Conservation (phyloP, 35 echinoderm and acorn worm genomes). For the Ptychodera flava region DNA sequence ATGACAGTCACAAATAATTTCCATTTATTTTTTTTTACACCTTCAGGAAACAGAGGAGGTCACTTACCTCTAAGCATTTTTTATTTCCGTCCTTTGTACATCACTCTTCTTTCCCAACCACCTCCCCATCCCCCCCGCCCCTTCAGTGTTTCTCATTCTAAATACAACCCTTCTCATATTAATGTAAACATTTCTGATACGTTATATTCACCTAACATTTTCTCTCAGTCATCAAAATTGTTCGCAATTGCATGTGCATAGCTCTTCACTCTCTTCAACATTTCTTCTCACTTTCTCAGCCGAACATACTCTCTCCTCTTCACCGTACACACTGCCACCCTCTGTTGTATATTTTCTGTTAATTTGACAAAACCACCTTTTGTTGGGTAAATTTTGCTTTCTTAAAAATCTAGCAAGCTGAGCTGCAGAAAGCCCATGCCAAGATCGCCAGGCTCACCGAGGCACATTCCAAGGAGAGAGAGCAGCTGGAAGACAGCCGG, state of each 20-base stretch:
- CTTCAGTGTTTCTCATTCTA: too few relatives aligned
- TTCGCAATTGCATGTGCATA: too few relatives aligned
- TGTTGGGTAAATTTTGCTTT: constrained; percentile 21
- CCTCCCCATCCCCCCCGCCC: too few relatives aligned
- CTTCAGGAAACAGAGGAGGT: constrained; percentile 2
- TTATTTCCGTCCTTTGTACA: background rate
- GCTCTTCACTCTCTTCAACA: too few relatives aligned
- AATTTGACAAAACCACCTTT: background rate
- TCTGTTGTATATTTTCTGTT: background rate
- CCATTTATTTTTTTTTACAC: background rate
- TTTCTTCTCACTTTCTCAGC: too few relatives aligned
- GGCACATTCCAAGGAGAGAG: constrained; percentile 42
- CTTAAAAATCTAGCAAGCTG: constrained; percentile 40
- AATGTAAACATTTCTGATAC: too few relatives aligned
- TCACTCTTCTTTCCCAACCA: background rate
- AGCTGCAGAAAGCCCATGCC: constrained; percentile 4
- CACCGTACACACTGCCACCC: background rate
- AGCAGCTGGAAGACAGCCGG: constrained; percentile 51
- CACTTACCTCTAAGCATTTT: background rate
- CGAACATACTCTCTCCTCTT: too few relatives aligned
- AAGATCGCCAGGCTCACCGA: constrained; percentile 17
- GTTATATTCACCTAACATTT: too few relatives aligned
- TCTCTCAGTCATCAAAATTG: too few relatives aligned
- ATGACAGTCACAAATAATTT: too few relatives aligned
- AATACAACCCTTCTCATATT: too few relatives aligned